A percentile compares a stretch with the other conserved stretches of the same genome.
phyloP scores from a whole-genome alignment of 2,888 invertebrate genomes.

The Xylocampa areola region DNA sequence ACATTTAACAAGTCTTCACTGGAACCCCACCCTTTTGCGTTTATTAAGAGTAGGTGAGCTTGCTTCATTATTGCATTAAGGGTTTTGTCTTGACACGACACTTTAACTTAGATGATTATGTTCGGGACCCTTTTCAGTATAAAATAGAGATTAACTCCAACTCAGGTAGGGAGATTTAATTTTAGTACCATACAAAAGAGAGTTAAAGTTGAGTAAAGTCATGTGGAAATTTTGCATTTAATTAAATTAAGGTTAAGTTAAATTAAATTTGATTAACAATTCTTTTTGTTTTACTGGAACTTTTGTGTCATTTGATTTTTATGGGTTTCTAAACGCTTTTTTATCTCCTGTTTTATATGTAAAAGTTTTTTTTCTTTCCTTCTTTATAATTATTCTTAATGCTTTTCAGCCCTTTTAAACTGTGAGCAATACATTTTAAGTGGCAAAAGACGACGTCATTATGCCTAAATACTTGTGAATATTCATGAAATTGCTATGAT shows the following conservation, averaged over 20 bases:
- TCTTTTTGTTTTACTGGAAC: too few species aligned
- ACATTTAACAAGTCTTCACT: too few species aligned
- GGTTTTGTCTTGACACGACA: constrained; percentile 60
- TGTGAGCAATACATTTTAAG: constrained; percentile 4
- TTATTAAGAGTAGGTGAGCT: constrained; percentile 55
- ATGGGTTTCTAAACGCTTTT: too few species aligned
- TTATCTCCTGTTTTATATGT: too few species aligned
- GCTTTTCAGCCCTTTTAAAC: constrained; percentile 4
- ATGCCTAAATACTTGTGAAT: constrained; percentile 22
- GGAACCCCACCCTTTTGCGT: constrained; percentile 38
- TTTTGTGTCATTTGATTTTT: too few species aligned
- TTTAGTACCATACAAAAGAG: constrained; percentile 33
- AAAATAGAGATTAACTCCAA: constrained; percentile 45
- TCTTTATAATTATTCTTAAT: background rate
- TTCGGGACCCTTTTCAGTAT: constrained; percentile 49
- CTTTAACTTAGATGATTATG: constrained; percentile 59
- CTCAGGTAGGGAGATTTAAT: constrained; percentile 49
- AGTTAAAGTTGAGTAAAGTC: background rate
- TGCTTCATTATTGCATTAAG: constrained; percentile 60
- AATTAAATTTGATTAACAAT: background rate
- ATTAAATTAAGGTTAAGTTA: constrained; percentile 17
- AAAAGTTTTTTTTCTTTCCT: too few species aligned
- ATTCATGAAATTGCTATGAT: constrained; percentile 19
- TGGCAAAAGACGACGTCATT: background rate
- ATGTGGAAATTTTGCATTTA: constrained; percentile 16